Conservation (phyloP, 2,888 invertebrate species). For the Tipula confusa region DNA sequence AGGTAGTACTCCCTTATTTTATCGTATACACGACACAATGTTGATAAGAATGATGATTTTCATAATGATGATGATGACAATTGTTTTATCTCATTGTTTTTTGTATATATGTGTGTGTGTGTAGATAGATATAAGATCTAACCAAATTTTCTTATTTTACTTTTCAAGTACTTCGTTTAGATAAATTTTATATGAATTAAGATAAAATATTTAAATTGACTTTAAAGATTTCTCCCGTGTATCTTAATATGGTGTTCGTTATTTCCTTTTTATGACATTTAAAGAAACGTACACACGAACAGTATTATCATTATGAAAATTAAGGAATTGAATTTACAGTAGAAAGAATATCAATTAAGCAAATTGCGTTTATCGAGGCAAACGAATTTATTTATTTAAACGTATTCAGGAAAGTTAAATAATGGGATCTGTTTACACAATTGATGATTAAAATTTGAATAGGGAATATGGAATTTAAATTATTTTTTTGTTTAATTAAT, state of each 20-base stretch:
- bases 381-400: neutral
- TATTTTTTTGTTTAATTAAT: no score
- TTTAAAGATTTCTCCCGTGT: neutral
- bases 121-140: neutral
- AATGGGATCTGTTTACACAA: neutral
- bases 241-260: neutral
- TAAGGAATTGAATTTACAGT: neutral
- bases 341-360: neutral
- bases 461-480: neutral
- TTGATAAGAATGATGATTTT: neutral
- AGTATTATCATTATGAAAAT: neutral
- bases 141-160: neutral
- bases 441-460: neutral
- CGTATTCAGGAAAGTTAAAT: neutral
- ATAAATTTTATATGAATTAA: slow-evolving; percentile 1
- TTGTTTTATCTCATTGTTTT: neutral
- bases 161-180: neutral
- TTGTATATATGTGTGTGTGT: neutral
- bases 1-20: neutral
- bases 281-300: neutral
- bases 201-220: slow-evolving; percentile 12
- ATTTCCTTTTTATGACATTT: neutral
- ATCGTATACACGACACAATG: neutral
- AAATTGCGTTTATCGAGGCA: neutral
- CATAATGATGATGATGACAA: neutral